Evolutionary conservation across 2,888 invertebrate genomes (phyloP), one percentile per base, ranked within the genome.

Genomic region (Drosophila phalerata): DNA sequence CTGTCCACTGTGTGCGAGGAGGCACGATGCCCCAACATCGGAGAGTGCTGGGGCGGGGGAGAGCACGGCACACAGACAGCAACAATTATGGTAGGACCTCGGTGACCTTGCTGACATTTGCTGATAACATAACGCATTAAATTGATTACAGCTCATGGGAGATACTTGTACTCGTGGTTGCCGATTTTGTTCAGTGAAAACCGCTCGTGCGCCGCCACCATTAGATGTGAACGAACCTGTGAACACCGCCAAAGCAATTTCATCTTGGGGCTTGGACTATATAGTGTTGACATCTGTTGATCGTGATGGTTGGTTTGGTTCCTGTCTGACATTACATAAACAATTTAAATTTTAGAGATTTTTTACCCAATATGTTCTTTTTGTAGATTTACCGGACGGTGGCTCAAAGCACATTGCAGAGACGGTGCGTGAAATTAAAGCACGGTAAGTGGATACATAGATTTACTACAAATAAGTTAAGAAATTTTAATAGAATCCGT

Each of bases 111-210:
- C 6, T 77, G 73, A 78, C 81, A 72, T 75, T 48, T 63, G 47
- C 61, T 81, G 89, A 91, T 89, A 90, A 77, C 42, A 38, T 47
- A 56, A 32, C 17, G 15, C 17, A 51, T 49, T 63, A 19, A n/a
- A 30, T 22, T 74, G 63, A 71, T 74, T 90, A 88, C 91, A 98
- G 98, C 93, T 99, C 45, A 95, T 99, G 95, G 99, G 99, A n/a
- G 99, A 99, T 92, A 98, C 98, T 0, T 99, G 99, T 91, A 99
- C 99, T 0, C 94, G 99, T 73, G 99, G 98, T 25, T 99, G 99
- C 92, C 95, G 98, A 90, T 99, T 99, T 93, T 99, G 99, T 93
- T 99, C 99, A 0, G 97, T 99, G 51, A 99, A 99, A 94, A 99
- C 99, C 0, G 95, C 99, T 0, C 94, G 97, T 70, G 94, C 94